Conservation (phyloP, 2,888 invertebrate species). For the Perizoma affinitatum region DNA sequence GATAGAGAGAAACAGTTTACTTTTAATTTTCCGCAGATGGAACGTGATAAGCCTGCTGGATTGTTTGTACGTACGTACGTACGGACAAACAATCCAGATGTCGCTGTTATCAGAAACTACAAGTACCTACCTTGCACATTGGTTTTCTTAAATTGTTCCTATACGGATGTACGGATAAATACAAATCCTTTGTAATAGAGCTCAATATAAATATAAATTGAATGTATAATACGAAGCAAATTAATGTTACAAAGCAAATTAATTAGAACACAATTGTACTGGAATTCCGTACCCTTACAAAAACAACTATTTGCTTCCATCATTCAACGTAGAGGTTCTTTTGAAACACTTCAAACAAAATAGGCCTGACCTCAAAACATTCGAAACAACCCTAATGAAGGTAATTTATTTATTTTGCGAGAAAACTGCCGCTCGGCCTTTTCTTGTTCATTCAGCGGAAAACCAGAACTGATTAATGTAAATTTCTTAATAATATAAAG, state of each 20-base stretch:
- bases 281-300: slow-evolving; percentile 20
- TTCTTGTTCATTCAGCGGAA: slow-evolving; percentile 47
- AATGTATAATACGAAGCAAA: slow-evolving; percentile 2
- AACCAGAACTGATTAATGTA: slow-evolving; percentile 39
- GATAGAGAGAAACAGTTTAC: too few relatives aligned
- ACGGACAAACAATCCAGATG: too few relatives aligned
- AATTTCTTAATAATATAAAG: too few relatives aligned
- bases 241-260: slow-evolving; percentile 7
- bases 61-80: too few relatives aligned
- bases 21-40: too few relatives aligned
- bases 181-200: too few relatives aligned
- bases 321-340: slow-evolving; percentile 57
- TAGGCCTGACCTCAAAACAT: slow-evolving; percentile 65
- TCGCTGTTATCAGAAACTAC: too few relatives aligned
- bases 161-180: too few relatives aligned
- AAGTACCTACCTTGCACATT: too few relatives aligned
- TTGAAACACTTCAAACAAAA: slow-evolving; percentile 61
- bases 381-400: slow-evolving; percentile 68
- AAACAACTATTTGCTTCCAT: slow-evolving; percentile 38
- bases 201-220: not conserved
- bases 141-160: too few relatives aligned
- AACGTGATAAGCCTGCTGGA: too few relatives aligned
- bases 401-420: slow-evolving; percentile 72
- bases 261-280: slow-evolving; percentile 19
- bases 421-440: slow-evolving; percentile 49